Conservation (phyloP, 2,113 vertebrate species). For the Erinaceus europaeus region DNA sequence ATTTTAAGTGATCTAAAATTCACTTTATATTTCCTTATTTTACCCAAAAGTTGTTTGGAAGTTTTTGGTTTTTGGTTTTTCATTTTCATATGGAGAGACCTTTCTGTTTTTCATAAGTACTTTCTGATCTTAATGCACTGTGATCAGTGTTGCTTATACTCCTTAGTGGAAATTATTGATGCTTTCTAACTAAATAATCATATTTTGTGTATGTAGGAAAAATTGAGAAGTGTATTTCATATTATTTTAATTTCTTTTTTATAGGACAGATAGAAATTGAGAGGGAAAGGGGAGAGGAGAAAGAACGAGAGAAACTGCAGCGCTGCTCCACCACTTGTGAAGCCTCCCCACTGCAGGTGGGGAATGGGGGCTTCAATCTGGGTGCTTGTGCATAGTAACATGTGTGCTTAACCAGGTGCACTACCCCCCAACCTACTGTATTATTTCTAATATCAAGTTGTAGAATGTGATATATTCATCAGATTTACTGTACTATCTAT, state of each 20-base stretch:
- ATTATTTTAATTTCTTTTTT: too few relatives aligned
- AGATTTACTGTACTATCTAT: neutral
- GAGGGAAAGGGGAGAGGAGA: too few relatives aligned
- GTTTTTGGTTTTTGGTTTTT: neutral
- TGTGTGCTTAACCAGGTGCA: too few relatives aligned
- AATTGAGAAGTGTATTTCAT: neutral
- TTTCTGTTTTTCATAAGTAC: conserved; percentile 6
- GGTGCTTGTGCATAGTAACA: too few relatives aligned
- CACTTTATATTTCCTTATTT: neutral
- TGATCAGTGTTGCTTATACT: neutral
- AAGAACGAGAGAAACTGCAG: too few relatives aligned
- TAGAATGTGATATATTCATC: neutral
- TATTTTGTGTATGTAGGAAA: neutral
- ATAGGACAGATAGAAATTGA: too few relatives aligned
- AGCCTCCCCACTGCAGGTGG: too few relatives aligned
- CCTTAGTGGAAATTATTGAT: conserved; percentile 17
- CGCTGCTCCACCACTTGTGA: too few relatives aligned
- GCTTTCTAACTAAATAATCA: neutral
- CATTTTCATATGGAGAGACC: neutral
- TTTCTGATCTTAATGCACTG: neutral
- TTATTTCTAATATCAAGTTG: neutral
- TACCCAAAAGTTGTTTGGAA: neutral
- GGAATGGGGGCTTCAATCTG: too few relatives aligned
- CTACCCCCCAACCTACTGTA: too few relatives aligned
- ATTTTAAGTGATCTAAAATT: too few relatives aligned